Conservation (phyloP, 2,888 invertebrate genomes). For the Himalopsyche anomala region DNA sequence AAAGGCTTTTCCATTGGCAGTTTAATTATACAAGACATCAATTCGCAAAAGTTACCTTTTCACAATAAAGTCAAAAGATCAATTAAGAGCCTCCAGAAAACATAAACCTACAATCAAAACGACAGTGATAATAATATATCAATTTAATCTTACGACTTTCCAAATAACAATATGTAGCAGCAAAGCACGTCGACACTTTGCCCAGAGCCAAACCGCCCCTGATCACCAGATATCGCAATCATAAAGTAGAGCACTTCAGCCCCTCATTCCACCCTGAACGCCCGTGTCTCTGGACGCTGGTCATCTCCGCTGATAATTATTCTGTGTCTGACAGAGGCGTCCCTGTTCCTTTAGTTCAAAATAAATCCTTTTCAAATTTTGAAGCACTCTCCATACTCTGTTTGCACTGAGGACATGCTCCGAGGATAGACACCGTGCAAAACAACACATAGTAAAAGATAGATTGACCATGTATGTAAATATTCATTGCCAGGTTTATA, state of each 20-base stretch:
- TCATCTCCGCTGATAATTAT: slow-evolving; percentile 22
- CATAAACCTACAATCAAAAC: background rate
- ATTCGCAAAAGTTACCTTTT: too few relatives aligned
- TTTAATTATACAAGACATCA: too few relatives aligned
- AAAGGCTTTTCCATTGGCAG: too few relatives aligned
- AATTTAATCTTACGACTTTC: background rate
- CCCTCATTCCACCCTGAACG: background rate
- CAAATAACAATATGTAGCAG: background rate
- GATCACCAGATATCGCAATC: slow-evolving; percentile 14
- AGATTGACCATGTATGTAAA: too few relatives aligned
- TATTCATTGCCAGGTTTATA: too few relatives aligned
- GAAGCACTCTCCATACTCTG: too few relatives aligned
- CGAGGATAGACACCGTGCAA: too few relatives aligned
- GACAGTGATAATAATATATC: background rate
- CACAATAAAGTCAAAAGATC: too few relatives aligned
- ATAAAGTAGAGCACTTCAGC: background rate
- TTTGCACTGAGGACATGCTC: too few relatives aligned
- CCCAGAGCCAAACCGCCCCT: background rate
- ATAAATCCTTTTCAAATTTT: too few relatives aligned
- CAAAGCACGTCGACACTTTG: slow-evolving; percentile 7
- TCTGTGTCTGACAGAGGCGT: background rate
- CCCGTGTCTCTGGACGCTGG: slow-evolving; percentile 7
- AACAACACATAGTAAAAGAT: too few relatives aligned
- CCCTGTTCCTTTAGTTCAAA: background rate
- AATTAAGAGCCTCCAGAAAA: background rate